These are phyloP conservation scores for Myopa testacea DNA, from an alignment of 2,888 invertebrate species.

Conservation along the genomic window DNA sequence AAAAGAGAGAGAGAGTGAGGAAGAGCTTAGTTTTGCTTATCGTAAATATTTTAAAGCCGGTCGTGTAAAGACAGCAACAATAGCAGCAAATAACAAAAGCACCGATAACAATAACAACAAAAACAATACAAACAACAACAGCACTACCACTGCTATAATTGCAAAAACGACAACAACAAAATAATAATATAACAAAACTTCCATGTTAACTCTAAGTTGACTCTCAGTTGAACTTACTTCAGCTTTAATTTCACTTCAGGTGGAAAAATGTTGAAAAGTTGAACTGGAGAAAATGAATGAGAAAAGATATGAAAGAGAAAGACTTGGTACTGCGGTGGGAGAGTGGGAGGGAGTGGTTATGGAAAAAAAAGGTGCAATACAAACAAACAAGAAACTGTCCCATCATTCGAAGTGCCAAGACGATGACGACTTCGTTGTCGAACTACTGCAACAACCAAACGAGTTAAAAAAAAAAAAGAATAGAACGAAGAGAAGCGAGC, in stretches of 20 bases:
- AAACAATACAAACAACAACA: slow-evolving; percentile 8
- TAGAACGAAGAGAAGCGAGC: neutral
- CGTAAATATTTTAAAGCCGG: slow-evolving; percentile 13
- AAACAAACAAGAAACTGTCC: neutral
- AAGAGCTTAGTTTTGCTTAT: neutral
- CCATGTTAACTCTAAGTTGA: neutral
- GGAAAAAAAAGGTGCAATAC: neutral
- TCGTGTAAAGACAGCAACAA: slow-evolving; percentile 18
- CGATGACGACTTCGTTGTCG: slow-evolving; percentile 8
- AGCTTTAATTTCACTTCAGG: neutral
- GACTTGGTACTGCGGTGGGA: too few relatives aligned
- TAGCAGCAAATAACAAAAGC: neutral
- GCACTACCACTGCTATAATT: neutral
- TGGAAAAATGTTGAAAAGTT: neutral
- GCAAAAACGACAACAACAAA: neutral
- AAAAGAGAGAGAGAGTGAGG: neutral
- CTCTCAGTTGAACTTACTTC: slow-evolving; percentile 1
- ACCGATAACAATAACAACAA: neutral
- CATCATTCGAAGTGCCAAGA: neutral
- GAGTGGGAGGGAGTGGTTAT: neutral
- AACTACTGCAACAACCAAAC: slow-evolving; percentile 19
- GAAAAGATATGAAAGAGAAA: neutral
- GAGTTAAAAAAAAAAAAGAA: neutral
- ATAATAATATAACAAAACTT: neutral
- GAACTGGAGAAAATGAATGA: neutral